These are phyloP conservation scores for Sabellastarte sp. DNA, from an alignment of 2,888 invertebrate species.

Conservation along the genomic window DNA sequence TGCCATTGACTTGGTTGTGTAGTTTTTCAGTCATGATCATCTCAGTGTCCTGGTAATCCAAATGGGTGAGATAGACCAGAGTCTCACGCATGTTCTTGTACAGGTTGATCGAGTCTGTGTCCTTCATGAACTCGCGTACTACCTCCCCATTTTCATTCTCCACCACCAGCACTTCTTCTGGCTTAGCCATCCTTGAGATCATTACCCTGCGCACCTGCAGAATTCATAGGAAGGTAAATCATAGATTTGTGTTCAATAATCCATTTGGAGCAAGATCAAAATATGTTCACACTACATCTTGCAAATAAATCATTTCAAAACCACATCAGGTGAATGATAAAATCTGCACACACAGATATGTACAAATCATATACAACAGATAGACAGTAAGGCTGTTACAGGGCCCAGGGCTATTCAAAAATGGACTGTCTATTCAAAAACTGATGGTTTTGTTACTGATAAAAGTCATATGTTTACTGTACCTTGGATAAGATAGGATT, in stretches of 20 bases:
- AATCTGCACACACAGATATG: background rate
- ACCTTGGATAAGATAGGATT: slow-evolving; percentile 60
- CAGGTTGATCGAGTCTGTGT: slow-evolving; percentile 98
- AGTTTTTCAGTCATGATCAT: slow-evolving; percentile 98
- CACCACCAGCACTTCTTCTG: slow-evolving; percentile 98
- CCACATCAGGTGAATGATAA: background rate
- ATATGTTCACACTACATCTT: background rate
- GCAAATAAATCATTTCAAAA: background rate
- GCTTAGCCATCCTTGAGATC: slow-evolving; percentile 99
- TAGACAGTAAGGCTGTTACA: too few species aligned
- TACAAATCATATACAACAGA: background rate
- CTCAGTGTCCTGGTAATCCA: slow-evolving; percentile 97
- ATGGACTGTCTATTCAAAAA: too few species aligned
- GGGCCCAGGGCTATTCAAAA: too few species aligned
- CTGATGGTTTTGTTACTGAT: too few species aligned
- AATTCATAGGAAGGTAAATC: too few species aligned
- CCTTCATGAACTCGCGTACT: slow-evolving; percentile 99
- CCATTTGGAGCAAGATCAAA: too few species aligned
- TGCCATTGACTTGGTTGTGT: slow-evolving; percentile 95
- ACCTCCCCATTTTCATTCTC: slow-evolving; percentile 99
- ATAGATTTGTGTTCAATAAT: too few species aligned
- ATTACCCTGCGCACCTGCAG: slow-evolving; percentile 83
- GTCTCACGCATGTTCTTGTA: slow-evolving; percentile 98
- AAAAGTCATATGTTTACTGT: too few species aligned
- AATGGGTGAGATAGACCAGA: slow-evolving; percentile 88